Evolutionary conservation across 2,888 invertebrate genomes (phyloP).

Genomic region (Falcaria lacertinaria): DNA sequence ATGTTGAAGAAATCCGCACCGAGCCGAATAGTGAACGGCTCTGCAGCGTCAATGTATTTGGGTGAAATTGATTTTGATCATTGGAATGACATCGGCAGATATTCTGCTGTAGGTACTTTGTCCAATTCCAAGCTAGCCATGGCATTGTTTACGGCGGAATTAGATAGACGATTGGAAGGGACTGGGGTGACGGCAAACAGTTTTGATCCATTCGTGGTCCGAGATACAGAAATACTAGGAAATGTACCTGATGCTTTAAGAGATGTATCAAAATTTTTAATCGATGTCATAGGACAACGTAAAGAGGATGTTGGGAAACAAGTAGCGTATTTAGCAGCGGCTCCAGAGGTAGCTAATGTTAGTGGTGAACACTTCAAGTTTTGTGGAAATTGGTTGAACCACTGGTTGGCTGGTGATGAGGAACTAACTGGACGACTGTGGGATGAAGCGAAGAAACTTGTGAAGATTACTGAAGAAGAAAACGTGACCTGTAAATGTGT

Average conservation of each 20-base stretch:
- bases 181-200: slow-evolving; percentile 82
- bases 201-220: slow-evolving; percentile 74
- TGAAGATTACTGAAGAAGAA: slow-evolving; percentile 46
- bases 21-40: slow-evolving; percentile 82
- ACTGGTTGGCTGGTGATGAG: slow-evolving; percentile 46
- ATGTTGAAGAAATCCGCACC: slow-evolving; percentile 74
- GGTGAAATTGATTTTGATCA: slow-evolving; percentile 60
- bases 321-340: slow-evolving; percentile 52
- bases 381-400: slow-evolving; percentile 47
- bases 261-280: slow-evolving; percentile 37
- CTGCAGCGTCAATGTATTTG: slow-evolving; percentile 78
- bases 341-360: slow-evolving; percentile 35
- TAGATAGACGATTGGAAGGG: slow-evolving; percentile 75
- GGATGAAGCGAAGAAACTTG: slow-evolving; percentile 50
- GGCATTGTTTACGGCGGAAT: slow-evolving; percentile 80
- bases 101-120: slow-evolving; percentile 37
- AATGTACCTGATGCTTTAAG: slow-evolving; percentile 36
- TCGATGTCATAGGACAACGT: slow-evolving; percentile 48
- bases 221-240: slow-evolving; percentile 48
- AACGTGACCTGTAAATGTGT: slow-evolving; percentile 29
- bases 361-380: slow-evolving; percentile 60
- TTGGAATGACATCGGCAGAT: slow-evolving; percentile 55
- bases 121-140: slow-evolving; percentile 81
- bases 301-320: slow-evolving; percentile 57
- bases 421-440: slow-evolving; percentile 45